These are phyloP conservation scores for Apomyelois bistriatella DNA, from an alignment of 2,888 invertebrate genomes.

Conservation along the genomic window DNA sequence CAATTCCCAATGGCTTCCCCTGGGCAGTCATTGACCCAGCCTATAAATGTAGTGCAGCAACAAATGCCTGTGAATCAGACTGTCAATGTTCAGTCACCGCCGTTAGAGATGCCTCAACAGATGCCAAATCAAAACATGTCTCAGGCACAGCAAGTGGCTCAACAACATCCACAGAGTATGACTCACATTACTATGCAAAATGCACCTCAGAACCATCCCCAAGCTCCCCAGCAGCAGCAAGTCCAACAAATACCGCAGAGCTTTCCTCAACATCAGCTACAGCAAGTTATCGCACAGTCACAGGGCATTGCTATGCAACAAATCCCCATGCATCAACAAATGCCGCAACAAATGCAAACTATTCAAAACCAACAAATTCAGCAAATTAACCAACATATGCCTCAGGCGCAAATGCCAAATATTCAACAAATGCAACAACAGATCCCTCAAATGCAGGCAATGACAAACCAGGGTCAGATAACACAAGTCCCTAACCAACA, in stretches of 20 bases:
- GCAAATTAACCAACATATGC: constrained; percentile 72
- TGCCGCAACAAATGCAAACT: constrained; percentile 77
- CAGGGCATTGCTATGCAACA: constrained; percentile 76
- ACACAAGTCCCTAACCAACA: constrained; percentile 70
- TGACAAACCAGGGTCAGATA: constrained; percentile 70
- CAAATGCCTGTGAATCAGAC: constrained; percentile 68
- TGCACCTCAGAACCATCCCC: constrained; percentile 57
- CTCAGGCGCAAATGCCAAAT: constrained; percentile 68
- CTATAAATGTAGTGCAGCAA: constrained; percentile 67
- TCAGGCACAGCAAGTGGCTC: constrained; percentile 61
- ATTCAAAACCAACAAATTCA: constrained; percentile 77
- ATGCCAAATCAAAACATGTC: constrained; percentile 69
- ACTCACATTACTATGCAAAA: constrained; percentile 75
- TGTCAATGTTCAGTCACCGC: constrained; percentile 74
- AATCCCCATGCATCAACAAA: constrained; percentile 75
- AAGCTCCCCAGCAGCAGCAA: constrained; percentile 65
- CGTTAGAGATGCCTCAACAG: constrained; percentile 75
- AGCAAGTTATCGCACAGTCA: constrained; percentile 73
- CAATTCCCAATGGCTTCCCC: constrained; percentile 77
- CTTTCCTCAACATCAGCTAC: constrained; percentile 75
- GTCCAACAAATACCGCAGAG: constrained; percentile 77
- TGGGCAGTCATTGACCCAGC: constrained; percentile 74
- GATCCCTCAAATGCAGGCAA: constrained; percentile 73
- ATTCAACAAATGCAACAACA: constrained; percentile 76
- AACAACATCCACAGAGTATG: constrained; percentile 76